Evolutionary conservation across 2,888 invertebrate genomes (phyloP).

Genomic region (Drosophila atroscutellata): DNA sequence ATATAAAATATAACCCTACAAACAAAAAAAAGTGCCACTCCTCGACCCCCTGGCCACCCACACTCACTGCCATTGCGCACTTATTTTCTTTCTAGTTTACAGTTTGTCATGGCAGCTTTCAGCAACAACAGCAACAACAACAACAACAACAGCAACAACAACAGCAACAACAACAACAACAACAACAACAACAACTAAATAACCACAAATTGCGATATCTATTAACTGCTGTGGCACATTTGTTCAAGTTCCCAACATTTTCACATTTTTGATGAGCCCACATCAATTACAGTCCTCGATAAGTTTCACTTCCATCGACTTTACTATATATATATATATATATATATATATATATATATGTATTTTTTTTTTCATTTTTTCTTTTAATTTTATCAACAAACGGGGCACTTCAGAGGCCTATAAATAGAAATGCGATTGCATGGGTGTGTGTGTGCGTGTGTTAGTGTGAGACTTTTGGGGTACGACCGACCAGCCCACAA

Average conservation of each 20-base stretch:
- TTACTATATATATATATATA: background rate
- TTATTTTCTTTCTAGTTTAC: conserved; percentile 21
- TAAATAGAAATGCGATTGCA: conserved; percentile 33
- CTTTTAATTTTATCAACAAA: conserved; percentile 35
- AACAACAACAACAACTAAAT: background rate
- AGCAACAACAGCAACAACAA: conserved; percentile 2
- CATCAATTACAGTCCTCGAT: conserved; percentile 53
- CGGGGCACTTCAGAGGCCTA: conserved; percentile 22
- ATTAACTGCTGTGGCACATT: conserved; percentile 34
- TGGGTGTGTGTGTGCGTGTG: conserved; percentile 1
- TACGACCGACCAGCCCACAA: conserved; percentile 54
- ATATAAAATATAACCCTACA: background rate
- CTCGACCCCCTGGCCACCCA: background rate
- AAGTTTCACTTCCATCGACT: conserved; percentile 42
- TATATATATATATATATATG: background rate
- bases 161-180: conserved; percentile 5
- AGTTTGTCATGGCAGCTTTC: conserved; percentile 28
- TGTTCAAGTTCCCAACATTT: conserved; percentile 51
- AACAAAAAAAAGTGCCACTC: background rate
- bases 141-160: conserved; percentile 1
- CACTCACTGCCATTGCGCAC: conserved; percentile 2
- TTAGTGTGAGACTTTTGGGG: conserved; percentile 8
- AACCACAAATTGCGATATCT: conserved; percentile 39
- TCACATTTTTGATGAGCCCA: conserved; percentile 53
- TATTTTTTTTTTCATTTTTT: conserved; percentile 14